Conservation (phyloP, 2,113 vertebrate genomes). For the Pollimyrus isidori region DNA sequence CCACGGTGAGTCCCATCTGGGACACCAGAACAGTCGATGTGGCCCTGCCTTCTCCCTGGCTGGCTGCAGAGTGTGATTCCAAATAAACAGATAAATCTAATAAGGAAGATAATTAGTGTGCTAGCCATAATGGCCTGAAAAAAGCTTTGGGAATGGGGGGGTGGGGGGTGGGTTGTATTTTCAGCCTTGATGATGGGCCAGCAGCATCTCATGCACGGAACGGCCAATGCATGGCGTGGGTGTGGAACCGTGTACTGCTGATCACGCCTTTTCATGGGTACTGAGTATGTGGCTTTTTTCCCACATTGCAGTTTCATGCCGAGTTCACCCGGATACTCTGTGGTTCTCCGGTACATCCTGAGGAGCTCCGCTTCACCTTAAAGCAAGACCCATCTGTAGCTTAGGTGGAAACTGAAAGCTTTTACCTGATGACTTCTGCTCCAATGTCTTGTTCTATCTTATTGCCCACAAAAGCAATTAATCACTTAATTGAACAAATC, state of each 20-base stretch:
- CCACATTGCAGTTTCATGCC: background rate
- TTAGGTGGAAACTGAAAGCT: background rate
- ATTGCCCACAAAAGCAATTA: background rate
- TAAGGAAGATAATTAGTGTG: background rate
- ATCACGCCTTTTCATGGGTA: background rate
- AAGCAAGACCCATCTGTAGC: background rate
- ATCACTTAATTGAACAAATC: background rate
- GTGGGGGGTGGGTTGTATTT: background rate
- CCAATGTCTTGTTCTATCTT: background rate
- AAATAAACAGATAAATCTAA: constrained; percentile 17
- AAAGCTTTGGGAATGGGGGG: background rate
- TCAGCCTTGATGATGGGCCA: background rate
- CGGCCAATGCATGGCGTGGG: background rate
- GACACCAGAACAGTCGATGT: background rate
- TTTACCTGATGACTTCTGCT: background rate
- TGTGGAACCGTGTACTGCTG: background rate
- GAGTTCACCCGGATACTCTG: background rate
- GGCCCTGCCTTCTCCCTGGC: background rate
- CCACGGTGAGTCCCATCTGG: background rate
- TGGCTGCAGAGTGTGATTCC: background rate
- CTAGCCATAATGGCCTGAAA: background rate
- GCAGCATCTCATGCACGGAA: background rate
- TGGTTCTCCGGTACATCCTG: background rate
- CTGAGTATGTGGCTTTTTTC: background rate
- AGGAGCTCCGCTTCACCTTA: background rate